phyloP scores from a whole-genome alignment of 2,888 invertebrate species.

The Ariolimax columbianus region DNA sequence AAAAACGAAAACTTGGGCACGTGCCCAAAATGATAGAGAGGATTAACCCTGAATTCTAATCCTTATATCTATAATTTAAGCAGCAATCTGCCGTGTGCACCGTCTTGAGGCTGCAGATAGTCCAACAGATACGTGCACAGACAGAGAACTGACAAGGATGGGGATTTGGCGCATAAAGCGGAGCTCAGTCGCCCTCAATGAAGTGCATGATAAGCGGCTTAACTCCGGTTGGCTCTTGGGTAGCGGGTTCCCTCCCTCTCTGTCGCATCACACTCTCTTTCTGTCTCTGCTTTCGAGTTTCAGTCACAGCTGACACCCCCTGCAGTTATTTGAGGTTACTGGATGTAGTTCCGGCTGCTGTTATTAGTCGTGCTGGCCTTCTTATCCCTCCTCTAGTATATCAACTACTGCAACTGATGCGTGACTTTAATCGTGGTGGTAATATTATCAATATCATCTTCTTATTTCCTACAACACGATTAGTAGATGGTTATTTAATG shows the following conservation, averaged over 20 bases:
- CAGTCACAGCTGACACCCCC: constrained; percentile 20
- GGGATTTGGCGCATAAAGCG: not conserved
- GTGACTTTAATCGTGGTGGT: not conserved
- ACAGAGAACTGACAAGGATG: not conserved
- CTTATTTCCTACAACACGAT: no score
- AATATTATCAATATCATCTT: not conserved
- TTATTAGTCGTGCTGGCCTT: not conserved
- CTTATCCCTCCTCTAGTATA: not conserved
- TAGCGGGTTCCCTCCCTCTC: not conserved
- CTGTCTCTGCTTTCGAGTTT: no score
- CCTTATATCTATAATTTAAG: constrained; percentile 36
- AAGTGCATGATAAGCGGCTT: constrained; percentile 31
- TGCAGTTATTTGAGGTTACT: not conserved
- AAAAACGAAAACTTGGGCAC: not conserved
- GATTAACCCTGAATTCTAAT: constrained; percentile 18
- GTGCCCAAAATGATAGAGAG: not conserved
- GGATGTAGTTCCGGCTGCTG: not conserved
- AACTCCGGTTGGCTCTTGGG: constrained; percentile 21
- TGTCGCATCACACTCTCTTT: not conserved
- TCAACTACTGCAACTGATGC: not conserved
- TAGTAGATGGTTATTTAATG: no score
- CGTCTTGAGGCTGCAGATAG: not conserved
- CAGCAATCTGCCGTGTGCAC: constrained; percentile 21
- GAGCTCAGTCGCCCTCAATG: not conserved
- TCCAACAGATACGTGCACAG: not conserved